phyloP scores from a whole-genome alignment of 92 coral and sea anemone species.

The Palythoa grandis region DNA sequence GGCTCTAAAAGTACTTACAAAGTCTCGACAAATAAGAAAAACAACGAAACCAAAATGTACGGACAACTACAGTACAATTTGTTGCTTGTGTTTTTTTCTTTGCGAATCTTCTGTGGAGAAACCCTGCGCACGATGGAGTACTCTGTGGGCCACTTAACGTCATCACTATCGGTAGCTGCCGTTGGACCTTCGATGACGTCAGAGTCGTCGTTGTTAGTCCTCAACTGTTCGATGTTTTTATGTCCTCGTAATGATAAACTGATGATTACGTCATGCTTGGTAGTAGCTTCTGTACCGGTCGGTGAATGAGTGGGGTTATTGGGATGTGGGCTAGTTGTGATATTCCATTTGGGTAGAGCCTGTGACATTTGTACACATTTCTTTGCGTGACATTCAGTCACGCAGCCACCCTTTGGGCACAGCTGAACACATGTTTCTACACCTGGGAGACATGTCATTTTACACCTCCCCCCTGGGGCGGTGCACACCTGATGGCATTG shows the following conservation, averaged over 20 bases:
- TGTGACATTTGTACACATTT: conserved; percentile 33
- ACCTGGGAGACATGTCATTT: conserved; percentile 29
- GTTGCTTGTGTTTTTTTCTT: not conserved
- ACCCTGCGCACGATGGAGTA: conserved; percentile 14
- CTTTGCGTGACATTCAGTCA: conserved; percentile 43
- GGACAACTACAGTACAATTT: not conserved
- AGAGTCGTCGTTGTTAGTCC: not conserved
- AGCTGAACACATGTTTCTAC: conserved; percentile 35
- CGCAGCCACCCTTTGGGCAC: conserved; percentile 22
- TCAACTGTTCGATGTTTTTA: not conserved
- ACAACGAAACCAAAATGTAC: not conserved
- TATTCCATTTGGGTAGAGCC: not conserved
- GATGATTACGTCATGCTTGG: not conserved
- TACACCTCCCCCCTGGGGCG: conserved; percentile 34
- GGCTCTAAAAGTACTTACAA: not conserved
- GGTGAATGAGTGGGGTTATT: not conserved
- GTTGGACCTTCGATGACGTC: not conserved
- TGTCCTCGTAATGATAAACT: not conserved
- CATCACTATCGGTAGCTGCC: not conserved
- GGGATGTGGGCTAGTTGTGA: not conserved
- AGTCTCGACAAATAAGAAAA: not conserved
- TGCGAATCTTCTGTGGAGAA: not conserved
- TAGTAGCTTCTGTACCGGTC: not conserved
- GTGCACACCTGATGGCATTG: conserved; percentile 37
- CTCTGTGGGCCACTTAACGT: conserved; percentile 19